phyloP scores from a whole-genome alignment of 2,888 invertebrate genomes.

The Pollenia griseotomentosa region DNA sequence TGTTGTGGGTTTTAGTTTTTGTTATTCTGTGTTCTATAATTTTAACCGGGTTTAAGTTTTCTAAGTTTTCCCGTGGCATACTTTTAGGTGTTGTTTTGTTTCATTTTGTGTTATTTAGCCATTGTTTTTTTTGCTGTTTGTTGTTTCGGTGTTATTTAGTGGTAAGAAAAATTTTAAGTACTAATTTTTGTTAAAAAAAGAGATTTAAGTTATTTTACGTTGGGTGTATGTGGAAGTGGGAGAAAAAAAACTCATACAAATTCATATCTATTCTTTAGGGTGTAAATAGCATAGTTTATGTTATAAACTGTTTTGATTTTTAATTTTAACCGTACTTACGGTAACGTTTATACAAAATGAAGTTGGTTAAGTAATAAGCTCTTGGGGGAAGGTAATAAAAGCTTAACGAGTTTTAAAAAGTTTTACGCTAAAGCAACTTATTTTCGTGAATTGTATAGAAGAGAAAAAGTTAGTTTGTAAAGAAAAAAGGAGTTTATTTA shows the following conservation, averaged over 20 bases:
- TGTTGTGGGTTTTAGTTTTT: conserved; percentile 52
- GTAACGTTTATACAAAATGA: neutral
- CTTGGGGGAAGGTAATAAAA: neutral
- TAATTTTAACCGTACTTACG: conserved; percentile 31
- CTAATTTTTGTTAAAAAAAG: conserved; percentile 41
- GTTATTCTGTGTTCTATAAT: conserved; percentile 36
- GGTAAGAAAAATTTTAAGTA: conserved; percentile 55
- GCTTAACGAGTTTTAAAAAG: neutral
- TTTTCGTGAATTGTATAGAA: too few species aligned
- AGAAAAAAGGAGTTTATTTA: too few species aligned
- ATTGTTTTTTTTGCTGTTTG: conserved; percentile 18
- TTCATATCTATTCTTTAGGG: neutral
- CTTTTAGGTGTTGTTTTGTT: conserved; percentile 55
- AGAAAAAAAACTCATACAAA: neutral
- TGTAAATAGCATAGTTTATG: conserved; percentile 34
- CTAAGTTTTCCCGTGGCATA: conserved; percentile 55
- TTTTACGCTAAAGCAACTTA: neutral
- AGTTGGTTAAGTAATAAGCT: neutral
- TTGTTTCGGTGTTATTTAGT: conserved; percentile 47
- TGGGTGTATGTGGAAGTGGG: neutral
- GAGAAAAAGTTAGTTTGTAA: too few species aligned
- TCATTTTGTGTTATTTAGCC: neutral
- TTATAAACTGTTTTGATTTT: conserved; percentile 58
- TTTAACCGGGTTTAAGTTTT: conserved; percentile 50
- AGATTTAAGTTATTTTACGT: conserved; percentile 17